A percentile compares a stretch with the other conserved stretches of the same genome.
phyloP scores from a whole-genome alignment of 2,113 vertebrate genomes.

The Otocyon megalotis region DNA sequence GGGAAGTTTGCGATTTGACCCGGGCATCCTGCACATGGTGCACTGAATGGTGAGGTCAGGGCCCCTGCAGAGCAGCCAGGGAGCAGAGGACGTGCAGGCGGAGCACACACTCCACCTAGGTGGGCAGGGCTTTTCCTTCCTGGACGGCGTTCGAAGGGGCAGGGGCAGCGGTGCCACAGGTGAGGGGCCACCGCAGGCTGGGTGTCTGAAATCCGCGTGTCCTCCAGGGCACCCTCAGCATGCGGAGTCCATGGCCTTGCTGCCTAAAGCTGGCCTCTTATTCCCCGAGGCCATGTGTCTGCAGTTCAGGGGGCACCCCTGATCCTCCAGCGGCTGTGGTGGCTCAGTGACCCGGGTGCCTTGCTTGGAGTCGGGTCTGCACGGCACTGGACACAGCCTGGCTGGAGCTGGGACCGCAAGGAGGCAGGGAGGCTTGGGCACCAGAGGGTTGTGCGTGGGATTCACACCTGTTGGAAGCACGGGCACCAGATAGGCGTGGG shows the following conservation, averaged over 20 bases:
- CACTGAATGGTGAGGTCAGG: background rate
- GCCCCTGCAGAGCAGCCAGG: background rate
- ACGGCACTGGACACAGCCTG: background rate
- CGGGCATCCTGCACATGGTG: fast-evolving
- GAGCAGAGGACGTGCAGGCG: background rate
- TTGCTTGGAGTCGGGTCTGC: background rate
- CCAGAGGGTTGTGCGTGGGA: too few species aligned
- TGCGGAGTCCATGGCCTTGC: background rate
- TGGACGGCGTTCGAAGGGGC: fast-evolving
- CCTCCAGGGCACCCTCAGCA: background rate
- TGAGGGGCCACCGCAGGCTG: background rate
- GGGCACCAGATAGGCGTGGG: background rate
- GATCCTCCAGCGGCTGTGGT: background rate
- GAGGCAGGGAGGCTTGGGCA: background rate
- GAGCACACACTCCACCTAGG: fast-evolving
- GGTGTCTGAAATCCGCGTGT: background rate
- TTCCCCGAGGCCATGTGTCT: background rate
- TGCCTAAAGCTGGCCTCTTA: background rate
- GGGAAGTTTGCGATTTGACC: background rate
- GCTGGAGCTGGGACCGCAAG: background rate
- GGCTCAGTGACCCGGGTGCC: fast-evolving
- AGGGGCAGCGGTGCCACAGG: background rate
- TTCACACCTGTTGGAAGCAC: background rate
- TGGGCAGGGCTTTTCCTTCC: background rate
- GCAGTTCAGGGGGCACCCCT: background rate